phyloP scores from a whole-genome alignment of 2,113 vertebrate species.

The Rhagologus leucostigma region DNA sequence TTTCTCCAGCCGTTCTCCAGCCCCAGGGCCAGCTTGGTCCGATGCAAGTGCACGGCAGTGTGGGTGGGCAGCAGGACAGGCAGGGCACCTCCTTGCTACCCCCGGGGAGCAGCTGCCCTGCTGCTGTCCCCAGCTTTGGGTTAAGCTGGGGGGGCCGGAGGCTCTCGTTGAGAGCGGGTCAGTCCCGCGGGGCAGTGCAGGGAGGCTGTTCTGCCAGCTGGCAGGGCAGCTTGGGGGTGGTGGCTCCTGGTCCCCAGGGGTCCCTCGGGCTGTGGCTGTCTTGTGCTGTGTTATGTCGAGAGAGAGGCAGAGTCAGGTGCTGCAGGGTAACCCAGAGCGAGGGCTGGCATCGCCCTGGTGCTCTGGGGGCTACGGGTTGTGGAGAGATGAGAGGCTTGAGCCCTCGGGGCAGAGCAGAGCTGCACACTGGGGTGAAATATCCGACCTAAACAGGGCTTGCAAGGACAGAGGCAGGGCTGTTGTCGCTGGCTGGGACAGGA shows the following conservation, averaged over 20 bases:
- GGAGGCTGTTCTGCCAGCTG: neutral
- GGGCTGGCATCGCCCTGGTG: neutral
- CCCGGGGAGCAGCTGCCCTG: neutral
- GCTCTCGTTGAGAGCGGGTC: fast-evolving
- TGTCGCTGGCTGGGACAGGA: neutral
- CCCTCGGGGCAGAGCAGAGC: neutral
- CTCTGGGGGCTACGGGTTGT: neutral
- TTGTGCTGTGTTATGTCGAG: slow-evolving; percentile 13
- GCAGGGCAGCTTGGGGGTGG: neutral
- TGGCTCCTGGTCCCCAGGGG: neutral
- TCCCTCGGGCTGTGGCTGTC: neutral
- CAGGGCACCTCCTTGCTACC: neutral
- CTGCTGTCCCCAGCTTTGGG: neutral
- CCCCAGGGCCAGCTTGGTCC: neutral
- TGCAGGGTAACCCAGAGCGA: neutral
- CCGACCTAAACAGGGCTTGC: neutral
- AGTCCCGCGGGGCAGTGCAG: neutral
- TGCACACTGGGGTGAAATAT: neutral
- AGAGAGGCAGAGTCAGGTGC: slow-evolving; percentile 39
- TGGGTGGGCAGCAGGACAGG: neutral
- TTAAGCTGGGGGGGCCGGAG: neutral
- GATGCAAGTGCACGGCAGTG: neutral
- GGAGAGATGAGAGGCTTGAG: neutral
- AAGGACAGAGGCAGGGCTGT: neutral
- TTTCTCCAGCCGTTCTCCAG: neutral